phyloP scores from a whole-genome alignment of 2,888 invertebrate species.

The Chrysolina americana region DNA sequence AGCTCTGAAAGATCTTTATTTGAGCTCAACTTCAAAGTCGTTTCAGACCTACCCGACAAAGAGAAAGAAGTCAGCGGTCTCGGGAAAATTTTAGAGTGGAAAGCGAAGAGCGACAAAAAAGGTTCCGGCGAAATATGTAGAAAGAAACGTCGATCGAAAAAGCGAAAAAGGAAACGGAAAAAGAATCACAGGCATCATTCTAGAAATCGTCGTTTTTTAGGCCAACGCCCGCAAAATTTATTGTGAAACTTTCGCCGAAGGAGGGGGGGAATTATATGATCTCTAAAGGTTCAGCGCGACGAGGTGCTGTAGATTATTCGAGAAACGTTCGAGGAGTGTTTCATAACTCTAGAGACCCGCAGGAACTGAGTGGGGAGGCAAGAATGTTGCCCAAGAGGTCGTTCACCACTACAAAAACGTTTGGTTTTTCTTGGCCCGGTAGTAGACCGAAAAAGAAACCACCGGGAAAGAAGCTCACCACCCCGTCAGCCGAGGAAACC shows the following conservation, averaged over 20 bases:
- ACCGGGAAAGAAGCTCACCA: neutral
- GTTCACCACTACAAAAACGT: neutral
- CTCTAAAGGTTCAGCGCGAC: neutral
- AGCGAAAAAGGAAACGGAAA: slow-evolving; percentile 39
- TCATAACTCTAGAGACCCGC: neutral
- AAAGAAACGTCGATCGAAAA: slow-evolving; percentile 22
- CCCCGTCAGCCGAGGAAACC: neutral
- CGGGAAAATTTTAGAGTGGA: slow-evolving; percentile 41
- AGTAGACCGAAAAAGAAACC: neutral
- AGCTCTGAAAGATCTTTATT: neutral
- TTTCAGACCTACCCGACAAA: slow-evolving; percentile 1
- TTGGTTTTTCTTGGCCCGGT: slow-evolving; percentile 5
- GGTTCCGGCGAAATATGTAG: slow-evolving; percentile 23
- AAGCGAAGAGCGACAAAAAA: slow-evolving; percentile 8
- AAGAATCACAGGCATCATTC: slow-evolving; percentile 23
- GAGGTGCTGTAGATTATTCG: neutral
- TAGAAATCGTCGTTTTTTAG: slow-evolving; percentile 46
- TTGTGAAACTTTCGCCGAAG: slow-evolving; percentile 35
- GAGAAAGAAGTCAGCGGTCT: slow-evolving; percentile 29
- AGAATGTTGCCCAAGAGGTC: slow-evolving; percentile 2
- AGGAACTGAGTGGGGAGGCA: too few relatives aligned
- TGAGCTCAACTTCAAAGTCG: slow-evolving; percentile 24
- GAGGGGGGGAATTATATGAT: neutral
- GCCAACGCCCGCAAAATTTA: slow-evolving; percentile 49
- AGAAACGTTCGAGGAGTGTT: neutral